Conservation (phyloP, 2,888 invertebrate genomes). For the Sceliomorpha sp. region DNA sequence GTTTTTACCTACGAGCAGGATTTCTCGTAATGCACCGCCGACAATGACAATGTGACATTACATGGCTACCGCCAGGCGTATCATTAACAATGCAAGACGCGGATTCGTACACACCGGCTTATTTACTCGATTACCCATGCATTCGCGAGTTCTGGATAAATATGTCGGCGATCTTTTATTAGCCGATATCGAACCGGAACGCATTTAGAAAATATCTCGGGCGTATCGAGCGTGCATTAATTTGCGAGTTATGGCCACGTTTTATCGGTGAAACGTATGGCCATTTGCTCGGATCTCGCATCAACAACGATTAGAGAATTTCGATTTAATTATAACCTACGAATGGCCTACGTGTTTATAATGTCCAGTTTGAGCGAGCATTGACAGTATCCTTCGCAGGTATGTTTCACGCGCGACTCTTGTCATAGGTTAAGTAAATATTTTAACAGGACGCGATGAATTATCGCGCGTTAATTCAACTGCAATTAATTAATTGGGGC, state of each 20-base stretch:
- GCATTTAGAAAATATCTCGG: constrained; percentile 55
- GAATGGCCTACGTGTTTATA: too few species aligned
- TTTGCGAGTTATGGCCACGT: constrained; percentile 43
- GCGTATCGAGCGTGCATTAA: constrained; percentile 54
- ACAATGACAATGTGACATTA: constrained; percentile 56
- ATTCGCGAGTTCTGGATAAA: constrained; percentile 49
- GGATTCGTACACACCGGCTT: constrained; percentile 51
- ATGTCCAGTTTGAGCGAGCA: too few species aligned
- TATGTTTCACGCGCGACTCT: too few species aligned
- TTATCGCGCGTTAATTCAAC: too few species aligned
- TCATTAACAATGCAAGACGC: constrained; percentile 52
- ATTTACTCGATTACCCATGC: constrained; percentile 57
- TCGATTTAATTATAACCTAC: constrained; percentile 41
- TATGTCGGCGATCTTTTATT: constrained; percentile 55
- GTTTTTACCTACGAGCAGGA: constrained; percentile 39
- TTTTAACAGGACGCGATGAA: too few species aligned
- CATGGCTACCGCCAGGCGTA: constrained; percentile 35
- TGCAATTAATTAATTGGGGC: too few species aligned
- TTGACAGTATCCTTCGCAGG: too few species aligned
- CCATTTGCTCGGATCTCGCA: constrained; percentile 27
- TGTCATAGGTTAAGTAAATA: too few species aligned
- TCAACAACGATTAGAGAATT: constrained; percentile 2
- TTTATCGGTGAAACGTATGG: constrained; percentile 47
- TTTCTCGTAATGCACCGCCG: constrained; percentile 52
- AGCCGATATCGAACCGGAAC: constrained; percentile 55